A percentile compares a stretch with the other conserved stretches of the same genome.
phyloP scores from a whole-genome alignment of 2,888 invertebrate genomes.

The Anagyrus pseudococci region DNA sequence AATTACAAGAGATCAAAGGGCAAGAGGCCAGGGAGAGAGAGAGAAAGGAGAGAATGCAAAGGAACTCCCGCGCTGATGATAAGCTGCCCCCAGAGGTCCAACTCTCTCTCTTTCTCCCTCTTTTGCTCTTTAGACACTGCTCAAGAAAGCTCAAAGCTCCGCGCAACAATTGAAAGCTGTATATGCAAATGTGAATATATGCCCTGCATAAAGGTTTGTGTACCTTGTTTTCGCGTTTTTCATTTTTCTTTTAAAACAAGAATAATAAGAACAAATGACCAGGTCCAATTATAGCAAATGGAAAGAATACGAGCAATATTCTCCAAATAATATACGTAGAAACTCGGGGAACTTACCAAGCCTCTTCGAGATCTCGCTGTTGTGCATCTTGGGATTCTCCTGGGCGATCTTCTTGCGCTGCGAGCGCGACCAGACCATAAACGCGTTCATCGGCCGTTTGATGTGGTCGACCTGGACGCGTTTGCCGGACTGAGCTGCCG shows the following conservation, averaged over 20 bases:
- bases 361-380: constrained; percentile 94
- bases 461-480: constrained; percentile 85
- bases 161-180: too few species aligned
- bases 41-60: constrained; percentile 20
- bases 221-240: too few species aligned
- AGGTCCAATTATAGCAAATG: too few species aligned
- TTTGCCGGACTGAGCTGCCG: constrained; percentile 63
- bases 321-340: too few species aligned
- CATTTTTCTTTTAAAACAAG: neutral
- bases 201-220: too few species aligned
- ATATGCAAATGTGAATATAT: too few species aligned
- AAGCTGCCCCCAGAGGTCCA: constrained; percentile 17
- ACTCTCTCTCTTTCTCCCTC: neutral
- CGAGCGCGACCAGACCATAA: constrained; percentile 96
- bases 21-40: neutral
- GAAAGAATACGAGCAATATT: too few species aligned
- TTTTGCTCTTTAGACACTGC: neutral
- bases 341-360: constrained; percentile 76
- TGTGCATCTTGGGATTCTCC: constrained; percentile 99
- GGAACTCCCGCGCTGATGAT: constrained; percentile 19
- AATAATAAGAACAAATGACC: too few species aligned
- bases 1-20: constrained; percentile 5
- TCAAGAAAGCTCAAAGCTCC: too few species aligned
- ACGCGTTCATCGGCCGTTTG: constrained; percentile 97
- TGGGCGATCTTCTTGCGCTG: constrained; percentile 95